Evolutionary conservation across 2,113 vertebrate genomes (phyloP).

Genomic region (Noturus placidus): DNA sequence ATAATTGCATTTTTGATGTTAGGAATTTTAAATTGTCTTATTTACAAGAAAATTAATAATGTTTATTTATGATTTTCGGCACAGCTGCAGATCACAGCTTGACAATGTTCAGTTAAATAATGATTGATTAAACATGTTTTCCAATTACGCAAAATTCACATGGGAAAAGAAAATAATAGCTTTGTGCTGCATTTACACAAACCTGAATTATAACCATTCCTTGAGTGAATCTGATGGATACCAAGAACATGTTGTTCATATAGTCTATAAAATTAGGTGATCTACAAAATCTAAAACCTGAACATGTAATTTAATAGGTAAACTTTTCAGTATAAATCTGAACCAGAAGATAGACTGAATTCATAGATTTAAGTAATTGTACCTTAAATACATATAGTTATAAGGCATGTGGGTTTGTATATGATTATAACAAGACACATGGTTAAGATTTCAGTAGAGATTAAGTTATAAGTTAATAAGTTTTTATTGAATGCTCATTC

Average conservation of each 20-base stretch:
- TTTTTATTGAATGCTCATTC: conserved; percentile 27
- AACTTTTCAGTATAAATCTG: background rate
- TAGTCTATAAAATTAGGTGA: background rate
- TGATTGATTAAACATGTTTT: background rate
- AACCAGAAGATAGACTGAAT: background rate
- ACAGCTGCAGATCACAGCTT: background rate
- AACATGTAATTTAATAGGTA: background rate
- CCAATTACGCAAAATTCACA: background rate
- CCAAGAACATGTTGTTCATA: background rate
- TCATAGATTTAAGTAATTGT: background rate
- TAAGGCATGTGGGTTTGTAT: background rate
- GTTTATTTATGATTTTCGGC: background rate
- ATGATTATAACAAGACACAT: background rate
- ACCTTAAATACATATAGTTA: background rate
- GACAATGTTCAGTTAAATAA: background rate
- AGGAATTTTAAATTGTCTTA: background rate
- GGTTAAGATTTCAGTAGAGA: background rate
- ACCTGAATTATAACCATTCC: background rate
- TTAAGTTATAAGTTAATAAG: background rate
- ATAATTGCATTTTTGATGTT: background rate
- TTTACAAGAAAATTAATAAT: background rate
- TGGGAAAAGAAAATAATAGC: background rate
- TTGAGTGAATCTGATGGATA: background rate
- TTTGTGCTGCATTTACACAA: background rate
- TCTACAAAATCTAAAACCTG: background rate